Evolutionary conservation across 2,797 vertebrate genomes (phyloP).

Genomic region (Sebastes kiyomatsui): DNA sequence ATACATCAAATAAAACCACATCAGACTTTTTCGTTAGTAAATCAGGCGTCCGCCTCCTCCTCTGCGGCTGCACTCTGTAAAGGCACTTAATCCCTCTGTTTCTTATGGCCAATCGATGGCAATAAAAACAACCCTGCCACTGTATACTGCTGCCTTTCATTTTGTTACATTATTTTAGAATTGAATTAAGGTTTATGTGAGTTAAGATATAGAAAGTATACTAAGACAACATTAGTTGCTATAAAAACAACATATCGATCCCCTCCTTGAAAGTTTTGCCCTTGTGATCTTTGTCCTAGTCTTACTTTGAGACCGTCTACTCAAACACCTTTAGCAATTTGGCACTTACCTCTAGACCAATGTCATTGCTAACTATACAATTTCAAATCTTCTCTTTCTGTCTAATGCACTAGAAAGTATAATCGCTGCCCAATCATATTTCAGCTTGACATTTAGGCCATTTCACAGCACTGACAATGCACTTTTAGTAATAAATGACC

Average conservation of each 20-base stretch:
- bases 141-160: background rate
- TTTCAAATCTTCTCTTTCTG: slow-evolving; percentile 24
- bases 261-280: background rate
- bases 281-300: background rate
- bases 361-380: slow-evolving; percentile 5
- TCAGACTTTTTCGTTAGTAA: slow-evolving; percentile 10
- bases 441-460: slow-evolving; percentile 22
- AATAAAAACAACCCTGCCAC: background rate
- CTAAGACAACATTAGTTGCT: background rate
- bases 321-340: background rate
- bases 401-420: slow-evolving; percentile 8
- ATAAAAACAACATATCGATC: background rate
- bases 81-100: background rate
- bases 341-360: slow-evolving; percentile 10
- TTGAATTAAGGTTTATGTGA: background rate
- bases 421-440: slow-evolving; percentile 30
- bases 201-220: background rate
- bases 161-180: background rate
- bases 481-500: background rate
- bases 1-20: slow-evolving; percentile 11
- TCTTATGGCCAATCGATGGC: background rate
- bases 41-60: background rate
- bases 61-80: background rate
- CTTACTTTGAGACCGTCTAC: background rate
- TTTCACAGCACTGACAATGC: slow-evolving; percentile 2